Percentiles rank a stretch among this genome's conserved stretches.
Evolutionary conservation across 2,888 invertebrate species (phyloP).

Genomic region (Lepidonotus clava): DNA sequence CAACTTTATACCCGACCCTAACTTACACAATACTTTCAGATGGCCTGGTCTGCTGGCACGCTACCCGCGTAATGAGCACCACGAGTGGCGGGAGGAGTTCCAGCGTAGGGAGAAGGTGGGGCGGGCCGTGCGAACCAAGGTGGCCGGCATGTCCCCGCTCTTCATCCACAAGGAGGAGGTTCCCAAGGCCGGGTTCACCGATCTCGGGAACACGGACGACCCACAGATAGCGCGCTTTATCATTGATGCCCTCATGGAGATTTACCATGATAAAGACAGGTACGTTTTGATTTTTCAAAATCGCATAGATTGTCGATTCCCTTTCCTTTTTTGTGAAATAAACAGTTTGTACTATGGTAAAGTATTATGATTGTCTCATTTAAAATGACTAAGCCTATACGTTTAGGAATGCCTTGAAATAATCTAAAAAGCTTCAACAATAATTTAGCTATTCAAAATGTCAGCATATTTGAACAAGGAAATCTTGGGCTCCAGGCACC

Average conservation of each 20-base stretch:
- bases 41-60: conserved; percentile 15
- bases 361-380: no score
- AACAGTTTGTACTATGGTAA: no score
- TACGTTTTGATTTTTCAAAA: neutral
- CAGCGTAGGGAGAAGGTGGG: neutral
- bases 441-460: no score
- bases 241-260: conserved; percentile 45
- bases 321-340: no score
- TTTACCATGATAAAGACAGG: conserved; percentile 29
- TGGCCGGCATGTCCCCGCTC: conserved; percentile 5
- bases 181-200: neutral
- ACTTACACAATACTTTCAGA: conserved; percentile 1
- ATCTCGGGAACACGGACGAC: conserved; percentile 22
- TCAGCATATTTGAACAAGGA: no score
- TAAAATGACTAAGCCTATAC: no score
- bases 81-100: conserved; percentile 31
- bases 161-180: conserved; percentile 53
- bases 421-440: no score
- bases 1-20: neutral
- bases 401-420: no score
- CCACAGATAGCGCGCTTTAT: conserved; percentile 12
- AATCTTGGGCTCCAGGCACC: no score
- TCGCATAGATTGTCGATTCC: neutral
- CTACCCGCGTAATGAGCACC: neutral
- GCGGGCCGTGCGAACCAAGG: neutral